Percentiles rank a stretch among this genome's conserved stretches.
These are phyloP conservation scores for Entomobrya multifasciata DNA, from an alignment of 2,888 invertebrate species.

Conservation along the genomic window DNA sequence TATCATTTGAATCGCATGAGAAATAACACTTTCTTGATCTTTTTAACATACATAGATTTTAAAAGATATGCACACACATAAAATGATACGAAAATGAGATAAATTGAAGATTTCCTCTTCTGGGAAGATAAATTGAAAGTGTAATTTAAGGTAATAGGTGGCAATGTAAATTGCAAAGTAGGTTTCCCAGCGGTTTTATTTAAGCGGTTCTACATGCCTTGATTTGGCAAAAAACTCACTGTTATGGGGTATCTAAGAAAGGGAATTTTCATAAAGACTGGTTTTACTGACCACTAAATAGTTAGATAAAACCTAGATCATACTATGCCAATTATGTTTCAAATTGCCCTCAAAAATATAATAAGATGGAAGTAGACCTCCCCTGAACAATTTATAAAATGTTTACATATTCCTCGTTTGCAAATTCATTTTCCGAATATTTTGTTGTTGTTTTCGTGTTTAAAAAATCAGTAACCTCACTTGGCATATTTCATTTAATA, in stretches of 20 bases:
- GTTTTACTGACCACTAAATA: constrained; percentile 39
- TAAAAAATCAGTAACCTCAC: too few species aligned
- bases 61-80: too few species aligned
- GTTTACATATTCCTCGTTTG: background rate
- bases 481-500: too few species aligned
- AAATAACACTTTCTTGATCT: constrained; percentile 22
- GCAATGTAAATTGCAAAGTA: background rate
- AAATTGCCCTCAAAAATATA: constrained; percentile 25
- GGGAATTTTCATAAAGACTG: constrained; percentile 12
- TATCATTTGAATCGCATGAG: background rate
- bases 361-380: constrained; percentile 24
- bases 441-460: too few species aligned
- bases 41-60: too few species aligned
- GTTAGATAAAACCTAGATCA: background rate
- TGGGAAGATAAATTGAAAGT: constrained; percentile 5
- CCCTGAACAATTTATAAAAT: background rate
- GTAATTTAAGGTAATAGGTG: background rate
- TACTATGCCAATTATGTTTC: background rate
- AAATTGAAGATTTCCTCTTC: too few species aligned
- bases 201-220: background rate
- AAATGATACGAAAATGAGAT: too few species aligned
- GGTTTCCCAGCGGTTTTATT: background rate
- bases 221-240: background rate
- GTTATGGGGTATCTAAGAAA: background rate
- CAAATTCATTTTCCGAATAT: background rate